Evolutionary conservation across 1,140 invertebrate genomes (phyloP), one percentile per base, ranked within the genome.

Genomic region (Steinernema khuongi): DNA sequence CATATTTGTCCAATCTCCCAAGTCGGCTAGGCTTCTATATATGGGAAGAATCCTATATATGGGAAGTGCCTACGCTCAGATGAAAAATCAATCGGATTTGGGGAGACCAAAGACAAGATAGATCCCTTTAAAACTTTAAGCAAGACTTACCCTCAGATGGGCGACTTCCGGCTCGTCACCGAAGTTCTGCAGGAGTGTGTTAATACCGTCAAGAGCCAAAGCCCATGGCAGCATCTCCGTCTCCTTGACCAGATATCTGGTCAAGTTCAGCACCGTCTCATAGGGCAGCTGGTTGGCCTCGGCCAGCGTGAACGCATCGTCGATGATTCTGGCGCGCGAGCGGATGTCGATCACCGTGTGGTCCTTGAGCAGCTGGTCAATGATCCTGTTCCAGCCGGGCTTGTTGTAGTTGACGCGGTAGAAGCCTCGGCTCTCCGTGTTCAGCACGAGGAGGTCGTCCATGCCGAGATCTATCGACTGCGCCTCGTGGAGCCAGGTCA

Each of bases 231-330:
- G 77, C 28, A 74, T 81, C 33, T 81, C 80, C 7, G 74, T 70
- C 41, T 81, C 80, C 26, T 79, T 77, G 4, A 71, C 28, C 71
- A 81, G 66, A 70, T 81, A 81, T 4, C 33, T 41, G 26, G 79
- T 81, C 66, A 81, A 33, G 67, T 82, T 81, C 22, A 81, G 31
- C 11, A 79, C 74, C 14, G 71, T 77, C 36, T 81, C 74, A 43
- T 81, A 81, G 18, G 77, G 74, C 11, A 81, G 31, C 32, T 74
- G 75, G 18, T 79, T 79, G 1, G 81, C 80, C 60, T 81, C 78
- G 2, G 80, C 81, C 68, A 81, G 43, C 1, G 80, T 77, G 69
- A 81, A 81, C 1, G 81, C 50, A 71, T 81, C 80, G 44, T 81
- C 81, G 66, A 81, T 81, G 18, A 83, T 67, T 30, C 80, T 79